phyloP scores from a whole-genome alignment of 2,797 vertebrate species.

The Acanthurus leucopareius region DNA sequence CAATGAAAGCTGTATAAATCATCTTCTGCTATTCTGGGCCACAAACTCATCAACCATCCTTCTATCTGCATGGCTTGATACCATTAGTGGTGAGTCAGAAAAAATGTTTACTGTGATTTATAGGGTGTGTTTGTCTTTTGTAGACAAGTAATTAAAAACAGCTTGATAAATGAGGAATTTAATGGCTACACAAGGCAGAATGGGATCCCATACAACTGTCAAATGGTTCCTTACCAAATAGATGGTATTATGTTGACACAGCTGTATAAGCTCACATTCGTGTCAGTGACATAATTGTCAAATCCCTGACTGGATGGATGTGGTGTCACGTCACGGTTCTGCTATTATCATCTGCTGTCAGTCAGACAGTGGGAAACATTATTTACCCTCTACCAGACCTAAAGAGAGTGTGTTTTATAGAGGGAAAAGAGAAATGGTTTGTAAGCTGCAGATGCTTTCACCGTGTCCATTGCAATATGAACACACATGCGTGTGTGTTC shows the following conservation, averaged over 20 bases:
- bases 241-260: slow-evolving; percentile 1
- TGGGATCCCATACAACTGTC: neutral
- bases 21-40: too few relatives aligned
- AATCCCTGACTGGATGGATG: slow-evolving; percentile 15
- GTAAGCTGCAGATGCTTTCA: neutral
- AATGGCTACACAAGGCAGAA: neutral
- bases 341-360: slow-evolving; percentile 19
- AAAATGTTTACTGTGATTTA: neutral
- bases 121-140: neutral
- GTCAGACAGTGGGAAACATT: neutral
- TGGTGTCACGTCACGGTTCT: slow-evolving; percentile 8
- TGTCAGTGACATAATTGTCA: slow-evolving; percentile 16
- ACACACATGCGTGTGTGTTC: neutral
- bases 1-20: too few relatives aligned
- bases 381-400: neutral
- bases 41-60: too few relatives aligned
- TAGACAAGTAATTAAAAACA: neutral
- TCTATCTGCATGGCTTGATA: neutral
- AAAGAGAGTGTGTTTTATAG: neutral
- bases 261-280: slow-evolving; percentile 21
- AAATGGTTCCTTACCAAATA: slow-evolving; percentile 11
- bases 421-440: neutral
- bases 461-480: neutral
- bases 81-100: neutral
- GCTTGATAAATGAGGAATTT: neutral